phyloP scores from a whole-genome alignment of 2,113 vertebrate species.

The Leucoraja erinaceus region DNA sequence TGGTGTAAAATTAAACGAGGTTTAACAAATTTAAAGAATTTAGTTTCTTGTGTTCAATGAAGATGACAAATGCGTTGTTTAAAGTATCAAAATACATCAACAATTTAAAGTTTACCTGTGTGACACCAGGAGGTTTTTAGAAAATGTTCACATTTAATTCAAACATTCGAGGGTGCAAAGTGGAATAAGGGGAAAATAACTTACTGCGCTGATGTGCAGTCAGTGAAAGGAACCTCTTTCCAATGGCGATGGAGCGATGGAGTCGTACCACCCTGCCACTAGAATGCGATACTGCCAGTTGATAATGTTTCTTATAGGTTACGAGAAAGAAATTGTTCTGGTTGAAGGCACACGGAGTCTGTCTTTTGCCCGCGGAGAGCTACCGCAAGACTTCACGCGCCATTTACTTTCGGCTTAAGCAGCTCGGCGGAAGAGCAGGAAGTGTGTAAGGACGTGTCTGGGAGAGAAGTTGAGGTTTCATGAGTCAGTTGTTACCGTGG shows the following conservation, averaged over 20 bases:
- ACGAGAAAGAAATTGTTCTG: neutral
- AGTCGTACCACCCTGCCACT: neutral
- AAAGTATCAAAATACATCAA: neutral
- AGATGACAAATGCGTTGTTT: neutral
- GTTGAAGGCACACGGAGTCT: neutral
- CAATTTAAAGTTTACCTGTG: neutral
- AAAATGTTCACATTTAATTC: neutral
- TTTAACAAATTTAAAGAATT: neutral
- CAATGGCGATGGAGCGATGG: neutral
- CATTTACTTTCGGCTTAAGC: neutral
- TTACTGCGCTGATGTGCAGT: neutral
- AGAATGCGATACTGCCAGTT: neutral
- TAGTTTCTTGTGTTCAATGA: neutral
- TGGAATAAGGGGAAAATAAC: neutral
- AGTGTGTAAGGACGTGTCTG: neutral
- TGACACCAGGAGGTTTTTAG: neutral
- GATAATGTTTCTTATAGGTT: neutral
- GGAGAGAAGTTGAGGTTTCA: conserved; percentile 35
- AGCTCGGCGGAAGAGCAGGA: neutral
- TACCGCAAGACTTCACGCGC: neutral
- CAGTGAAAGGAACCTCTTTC: neutral
- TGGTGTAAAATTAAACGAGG: no score
- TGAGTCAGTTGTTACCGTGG: neutral
- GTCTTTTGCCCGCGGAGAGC: neutral
- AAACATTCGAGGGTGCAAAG: neutral